Base-by-base conservation (phyloP, 2,888 invertebrate genomes). In the Sminthurinus aureus region DNA sequence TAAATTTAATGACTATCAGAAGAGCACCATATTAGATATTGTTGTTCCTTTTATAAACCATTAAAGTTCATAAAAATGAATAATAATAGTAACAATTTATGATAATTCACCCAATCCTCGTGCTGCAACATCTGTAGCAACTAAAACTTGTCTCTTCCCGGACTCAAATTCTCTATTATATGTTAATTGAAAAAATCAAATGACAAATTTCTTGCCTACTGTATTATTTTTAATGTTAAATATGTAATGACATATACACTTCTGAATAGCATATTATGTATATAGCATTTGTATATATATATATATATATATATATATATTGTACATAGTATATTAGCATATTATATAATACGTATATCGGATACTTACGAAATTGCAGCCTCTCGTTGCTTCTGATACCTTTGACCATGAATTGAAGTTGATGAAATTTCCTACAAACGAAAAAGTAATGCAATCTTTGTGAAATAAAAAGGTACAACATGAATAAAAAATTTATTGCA, bases 81-180 rank as follows among this genome's bases (percentile, higher is more conserved):
- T 4, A 38, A 38, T 4, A 38, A 38, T 4, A 38, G 18, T 2
- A 64, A 11, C 52, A 91, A 91, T 74, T 91, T 87, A 24, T 74
- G 13, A 50, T 12, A 58, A 88, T 89, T 90, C 89, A 94, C 94
- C 95, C 0, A 98, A 91, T 0, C 99, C 99, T 82, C 99, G 92
- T 0, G 98, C 96, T 0, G 98, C 98, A 0, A 99, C 98, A 0
- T 96, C 96, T 0, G 99, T 99, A 0, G 98, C 98, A 0, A 99
- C 96, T 0, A 99, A 91, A 67, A 98, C 94, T 76, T 93, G 93
- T 90, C 95, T 94, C 18, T 90, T 91, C 0, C 96, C 96, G 20
- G 90, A 91, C 89, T 94, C 95, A 90, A 99, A 98, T 90, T 97
- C 96, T 0, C 89, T 58, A 9, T 38, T 38, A 38, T 6, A 38